Base-by-base conservation (phyloP, 2,797 vertebrate species). In the Adelosebastes latens region DNA sequence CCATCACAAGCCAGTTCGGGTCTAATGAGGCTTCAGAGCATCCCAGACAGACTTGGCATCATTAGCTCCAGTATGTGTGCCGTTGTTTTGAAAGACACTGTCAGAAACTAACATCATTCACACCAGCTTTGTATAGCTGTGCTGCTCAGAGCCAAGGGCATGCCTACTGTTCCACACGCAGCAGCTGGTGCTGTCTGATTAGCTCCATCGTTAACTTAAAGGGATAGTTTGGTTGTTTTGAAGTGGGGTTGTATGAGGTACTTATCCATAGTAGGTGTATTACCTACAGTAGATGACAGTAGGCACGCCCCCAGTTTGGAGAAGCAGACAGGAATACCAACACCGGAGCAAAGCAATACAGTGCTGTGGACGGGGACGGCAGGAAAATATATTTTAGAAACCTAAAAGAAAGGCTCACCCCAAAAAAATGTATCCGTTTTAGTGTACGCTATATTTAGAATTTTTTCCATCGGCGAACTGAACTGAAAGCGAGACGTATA, bases 161-260 rank as follows among this genome's bases (percentile, higher is more conserved):
- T 72, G 74, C 63, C 71, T 46, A 27, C 58, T 80, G 81, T 77
- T 81, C 67, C 52, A 72, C 55, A n/a, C 24, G 73, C 39, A 60
- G 73, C 70, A 76, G 71, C 77, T 83, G 61, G 69, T 16, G 59
- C 27, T 69, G 59, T 80, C 74, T 77, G 86, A 85, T 86, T 80
- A 65, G 39, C 69, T 58, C 62, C 39, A 46, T 82, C 56, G 3
- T 87, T 85, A 82, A 39, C 61, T 58, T 52, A 52, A 52, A 52
- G 46, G 46, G 46, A 52, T 52, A 52, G 18, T 52, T 52, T n/a
- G 18, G 46, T 20, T 52, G 18, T 52, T 52, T 52, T 20, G 46
- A 52, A 52, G 46, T 52, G 46, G 46, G 46, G 46, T 52, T 52
- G 46, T 52, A 52, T 52, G 46, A 52, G 46, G 46, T 52, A 4